Percentiles rank a stretch among this genome's conserved stretches.
These are phyloP conservation scores for Nasonia giraulti DNA, from an alignment of 1,140 invertebrate genomes.

Conservation along the genomic window DNA sequence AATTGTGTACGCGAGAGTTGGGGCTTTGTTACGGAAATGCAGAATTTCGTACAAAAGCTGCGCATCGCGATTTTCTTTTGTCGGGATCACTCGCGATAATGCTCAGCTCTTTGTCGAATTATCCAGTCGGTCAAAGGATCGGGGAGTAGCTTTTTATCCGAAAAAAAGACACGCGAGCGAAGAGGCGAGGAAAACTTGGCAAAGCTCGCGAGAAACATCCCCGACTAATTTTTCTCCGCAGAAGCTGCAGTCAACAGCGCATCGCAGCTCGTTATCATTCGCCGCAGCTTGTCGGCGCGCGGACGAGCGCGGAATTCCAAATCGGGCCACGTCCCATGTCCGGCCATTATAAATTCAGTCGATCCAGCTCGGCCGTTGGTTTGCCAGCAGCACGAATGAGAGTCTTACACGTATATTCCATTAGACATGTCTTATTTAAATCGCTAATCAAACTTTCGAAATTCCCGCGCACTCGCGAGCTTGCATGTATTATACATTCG, in stretches of 20 bases:
- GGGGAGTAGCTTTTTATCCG: no score
- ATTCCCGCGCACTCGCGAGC: background rate
- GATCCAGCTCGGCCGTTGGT: background rate
- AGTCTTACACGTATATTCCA: conserved; percentile 1
- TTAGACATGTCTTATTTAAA: background rate
- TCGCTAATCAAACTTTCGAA: conserved; percentile 1
- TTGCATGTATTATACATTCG: background rate
- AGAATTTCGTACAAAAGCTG: background rate
- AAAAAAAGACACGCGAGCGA: no score
- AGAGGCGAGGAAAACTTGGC: background rate
- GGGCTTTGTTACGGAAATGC: background rate
- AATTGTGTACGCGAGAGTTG: background rate
- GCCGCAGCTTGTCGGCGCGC: background rate
- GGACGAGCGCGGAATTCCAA: background rate
- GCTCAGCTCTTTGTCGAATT: no score
- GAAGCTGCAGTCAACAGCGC: background rate
- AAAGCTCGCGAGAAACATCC: no score
- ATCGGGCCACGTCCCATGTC: background rate
- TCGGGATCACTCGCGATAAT: no score
- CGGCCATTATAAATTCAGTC: background rate
- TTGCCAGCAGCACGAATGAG: background rate
- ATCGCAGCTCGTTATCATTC: background rate
- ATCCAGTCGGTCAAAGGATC: no score
- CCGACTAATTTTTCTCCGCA: background rate
- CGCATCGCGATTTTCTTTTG: no score